These are phyloP conservation scores for Bombus fervidus DNA, from an alignment of 1,140 invertebrate species.

Conservation along the genomic window DNA sequence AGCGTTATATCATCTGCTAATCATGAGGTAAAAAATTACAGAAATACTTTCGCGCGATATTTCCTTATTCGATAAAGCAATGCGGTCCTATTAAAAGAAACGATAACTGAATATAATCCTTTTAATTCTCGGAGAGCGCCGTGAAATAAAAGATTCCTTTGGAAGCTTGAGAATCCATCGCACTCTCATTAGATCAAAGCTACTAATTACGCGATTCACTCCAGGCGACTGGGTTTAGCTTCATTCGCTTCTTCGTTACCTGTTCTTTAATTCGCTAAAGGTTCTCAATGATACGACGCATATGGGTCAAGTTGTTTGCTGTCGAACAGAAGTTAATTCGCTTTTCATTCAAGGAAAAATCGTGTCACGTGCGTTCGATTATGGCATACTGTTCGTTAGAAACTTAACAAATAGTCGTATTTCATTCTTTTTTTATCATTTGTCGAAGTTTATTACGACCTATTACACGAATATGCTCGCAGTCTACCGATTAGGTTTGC, in stretches of 20 bases:
- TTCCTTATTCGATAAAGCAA: too few relatives aligned
- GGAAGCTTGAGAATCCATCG: not conserved
- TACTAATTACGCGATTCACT: constrained; percentile 3
- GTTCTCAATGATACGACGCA: not conserved
- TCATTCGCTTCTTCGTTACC: not conserved
- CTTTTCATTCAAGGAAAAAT: not conserved
- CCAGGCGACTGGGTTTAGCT: not conserved
- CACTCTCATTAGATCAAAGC: not conserved
- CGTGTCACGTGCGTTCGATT: not conserved
- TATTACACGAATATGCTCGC: not conserved
- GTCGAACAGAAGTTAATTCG: not conserved
- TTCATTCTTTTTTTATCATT: not conserved
- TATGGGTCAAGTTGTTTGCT: not conserved
- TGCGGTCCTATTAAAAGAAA: not conserved
- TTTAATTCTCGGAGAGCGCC: not conserved
- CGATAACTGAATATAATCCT: not conserved
- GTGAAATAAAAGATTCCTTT: not conserved
- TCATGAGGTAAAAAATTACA: not conserved
- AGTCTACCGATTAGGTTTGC: not conserved
- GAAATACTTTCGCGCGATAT: not conserved
- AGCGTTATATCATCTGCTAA: too few relatives aligned
- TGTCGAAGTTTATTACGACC: not conserved
- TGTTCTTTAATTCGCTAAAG: constrained; percentile 2
- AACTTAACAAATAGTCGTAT: not conserved
- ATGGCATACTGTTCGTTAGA: not conserved